phyloP scores from a whole-genome alignment of 2,113 vertebrate species.

The Holacanthus passer region DNA sequence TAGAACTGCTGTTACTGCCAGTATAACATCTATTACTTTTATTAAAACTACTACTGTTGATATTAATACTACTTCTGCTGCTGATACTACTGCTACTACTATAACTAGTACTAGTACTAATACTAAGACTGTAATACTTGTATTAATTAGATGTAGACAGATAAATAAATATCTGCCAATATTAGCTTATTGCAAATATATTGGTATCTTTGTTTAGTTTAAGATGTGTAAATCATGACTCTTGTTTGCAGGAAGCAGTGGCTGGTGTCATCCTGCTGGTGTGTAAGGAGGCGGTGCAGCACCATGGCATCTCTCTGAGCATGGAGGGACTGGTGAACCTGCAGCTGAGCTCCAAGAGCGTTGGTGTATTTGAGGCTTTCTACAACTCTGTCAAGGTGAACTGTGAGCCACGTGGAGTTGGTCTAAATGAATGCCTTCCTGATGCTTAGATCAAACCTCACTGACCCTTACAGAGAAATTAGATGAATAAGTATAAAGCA shows the following conservation, averaged over 20 bases:
- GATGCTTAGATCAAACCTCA: background rate
- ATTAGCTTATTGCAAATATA: too few species aligned
- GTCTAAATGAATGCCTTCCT: background rate
- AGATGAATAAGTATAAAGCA: background rate
- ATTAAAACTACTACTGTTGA: too few species aligned
- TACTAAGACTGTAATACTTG: too few species aligned
- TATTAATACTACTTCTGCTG: too few species aligned
- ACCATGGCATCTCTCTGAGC: slow-evolving; percentile 92
- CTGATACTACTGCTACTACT: background rate
- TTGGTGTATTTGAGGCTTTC: slow-evolving; percentile 98
- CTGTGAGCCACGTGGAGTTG: too few species aligned
- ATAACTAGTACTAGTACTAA: background rate
- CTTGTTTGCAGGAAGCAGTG: slow-evolving; percentile 88
- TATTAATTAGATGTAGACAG: too few species aligned
- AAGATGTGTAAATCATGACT: too few species aligned
- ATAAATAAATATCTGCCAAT: too few species aligned
- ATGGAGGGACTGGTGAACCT: slow-evolving; percentile 97
- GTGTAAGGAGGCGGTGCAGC: slow-evolving; percentile 92
- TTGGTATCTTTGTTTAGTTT: too few species aligned
- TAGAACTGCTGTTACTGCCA: background rate
- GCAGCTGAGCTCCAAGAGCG: slow-evolving; percentile 97
- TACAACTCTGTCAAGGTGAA: slow-evolving; percentile 97
- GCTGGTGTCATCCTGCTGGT: slow-evolving; percentile 91
- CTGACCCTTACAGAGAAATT: background rate
- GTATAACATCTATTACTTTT: too few species aligned